These are phyloP conservation scores for Bombus fervidus DNA, from an alignment of 1,140 invertebrate genomes.

Conservation along the genomic window DNA sequence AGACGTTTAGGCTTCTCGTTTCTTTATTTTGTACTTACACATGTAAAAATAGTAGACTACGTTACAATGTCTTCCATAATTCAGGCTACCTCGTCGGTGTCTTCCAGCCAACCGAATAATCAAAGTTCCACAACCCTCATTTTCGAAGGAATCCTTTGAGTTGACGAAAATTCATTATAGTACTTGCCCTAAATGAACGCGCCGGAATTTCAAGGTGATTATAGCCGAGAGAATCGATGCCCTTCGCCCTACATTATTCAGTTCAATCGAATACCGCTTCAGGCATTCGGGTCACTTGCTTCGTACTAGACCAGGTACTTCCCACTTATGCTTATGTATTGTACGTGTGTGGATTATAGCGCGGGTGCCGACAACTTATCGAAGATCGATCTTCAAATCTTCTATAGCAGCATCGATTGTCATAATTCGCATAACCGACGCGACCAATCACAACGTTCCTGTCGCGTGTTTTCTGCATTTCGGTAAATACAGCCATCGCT, in stretches of 20 bases:
- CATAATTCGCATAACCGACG: not conserved
- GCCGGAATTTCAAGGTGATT: slow-evolving; percentile 62
- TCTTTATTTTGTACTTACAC: not conserved
- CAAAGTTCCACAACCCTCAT: not conserved
- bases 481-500: not conserved
- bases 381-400: slow-evolving; percentile 41
- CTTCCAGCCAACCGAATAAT: not conserved
- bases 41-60: not conserved
- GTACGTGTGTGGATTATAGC: not conserved
- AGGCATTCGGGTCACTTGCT: slow-evolving; percentile 69
- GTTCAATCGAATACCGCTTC: slow-evolving; percentile 72
- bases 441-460: slow-evolving; percentile 5
- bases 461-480: not conserved
- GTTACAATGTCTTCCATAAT: not conserved
- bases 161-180: not conserved
- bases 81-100: not conserved
- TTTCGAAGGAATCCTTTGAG: not conserved
- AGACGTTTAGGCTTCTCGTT: not conserved
- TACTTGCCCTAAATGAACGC: not conserved
- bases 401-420: slow-evolving; percentile 27
- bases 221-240: slow-evolving; percentile 72
- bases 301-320: slow-evolving; percentile 10
- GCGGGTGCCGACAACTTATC: slow-evolving; percentile 20
- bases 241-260: slow-evolving; percentile 77
- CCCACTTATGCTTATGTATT: not conserved